Conservation (phyloP, 2,113 vertebrate genomes). For the Pampusana beccarii region DNA sequence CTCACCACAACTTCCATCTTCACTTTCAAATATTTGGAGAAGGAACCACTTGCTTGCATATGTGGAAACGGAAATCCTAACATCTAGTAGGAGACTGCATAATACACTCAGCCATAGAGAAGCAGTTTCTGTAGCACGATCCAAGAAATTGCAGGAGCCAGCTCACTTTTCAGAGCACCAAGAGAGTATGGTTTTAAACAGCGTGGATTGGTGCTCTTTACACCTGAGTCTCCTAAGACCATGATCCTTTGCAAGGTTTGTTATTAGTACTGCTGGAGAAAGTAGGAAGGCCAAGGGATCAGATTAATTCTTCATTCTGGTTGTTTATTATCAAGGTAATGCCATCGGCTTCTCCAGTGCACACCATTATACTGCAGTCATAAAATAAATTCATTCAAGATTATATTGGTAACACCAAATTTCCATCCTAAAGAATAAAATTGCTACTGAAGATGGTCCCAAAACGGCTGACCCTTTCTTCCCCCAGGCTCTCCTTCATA, state of each 20-base stretch:
- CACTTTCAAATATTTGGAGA: slow-evolving; percentile 44
- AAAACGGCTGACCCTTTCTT: neutral
- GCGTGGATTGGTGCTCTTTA: neutral
- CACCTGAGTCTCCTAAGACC: neutral
- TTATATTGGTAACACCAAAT: neutral
- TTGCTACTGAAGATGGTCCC: neutral
- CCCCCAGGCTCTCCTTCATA: neutral
- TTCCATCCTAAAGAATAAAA: neutral
- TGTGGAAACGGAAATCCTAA: neutral
- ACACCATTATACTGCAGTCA: neutral
- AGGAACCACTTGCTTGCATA: slow-evolving; percentile 9
- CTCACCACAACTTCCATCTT: neutral
- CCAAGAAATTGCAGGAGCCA: neutral
- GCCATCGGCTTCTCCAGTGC: neutral
- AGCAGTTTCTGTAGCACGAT: neutral
- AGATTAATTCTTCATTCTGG: neutral
- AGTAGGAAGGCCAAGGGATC: neutral
- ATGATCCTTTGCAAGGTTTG: neutral
- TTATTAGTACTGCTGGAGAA: neutral
- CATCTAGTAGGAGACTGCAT: neutral
- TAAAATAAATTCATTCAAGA: neutral
- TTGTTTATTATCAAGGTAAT: neutral
- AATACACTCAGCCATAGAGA: neutral
- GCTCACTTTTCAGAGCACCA: neutral
- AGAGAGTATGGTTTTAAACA: neutral